A percentile compares a stretch with the other conserved stretches of the same genome.
Conservation (phyloP, 1,140 invertebrate species). For the Drosophila lacertosa region DNA sequence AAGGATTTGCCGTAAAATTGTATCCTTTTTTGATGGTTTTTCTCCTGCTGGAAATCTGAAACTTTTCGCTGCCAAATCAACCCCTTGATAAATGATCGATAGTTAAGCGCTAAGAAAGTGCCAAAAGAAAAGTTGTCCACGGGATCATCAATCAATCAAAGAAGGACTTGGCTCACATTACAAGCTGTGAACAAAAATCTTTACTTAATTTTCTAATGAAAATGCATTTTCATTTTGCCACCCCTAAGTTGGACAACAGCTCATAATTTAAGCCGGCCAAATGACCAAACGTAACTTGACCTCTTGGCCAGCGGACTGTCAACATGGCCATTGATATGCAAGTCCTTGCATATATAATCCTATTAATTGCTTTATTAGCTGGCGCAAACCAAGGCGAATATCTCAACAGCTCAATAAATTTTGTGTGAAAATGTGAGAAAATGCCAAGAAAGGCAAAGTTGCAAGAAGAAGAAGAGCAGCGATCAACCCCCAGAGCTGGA, state of each 20-base stretch:
- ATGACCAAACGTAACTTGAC: slow-evolving; percentile 72
- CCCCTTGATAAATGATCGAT: slow-evolving; percentile 55
- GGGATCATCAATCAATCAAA: slow-evolving; percentile 39
- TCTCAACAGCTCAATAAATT: slow-evolving; percentile 66
- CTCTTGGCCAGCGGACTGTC: slow-evolving; percentile 60
- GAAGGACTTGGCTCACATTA: slow-evolving; percentile 28
- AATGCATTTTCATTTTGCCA: background rate
- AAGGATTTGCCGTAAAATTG: slow-evolving; percentile 60
- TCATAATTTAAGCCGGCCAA: slow-evolving; percentile 25
- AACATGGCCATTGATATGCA: slow-evolving; percentile 39
- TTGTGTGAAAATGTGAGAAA: slow-evolving; percentile 60
- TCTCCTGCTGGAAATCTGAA: slow-evolving; percentile 53
- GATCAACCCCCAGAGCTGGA: slow-evolving; percentile 44
- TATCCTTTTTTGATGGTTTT: slow-evolving; percentile 48
- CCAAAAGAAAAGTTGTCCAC: slow-evolving; percentile 22
- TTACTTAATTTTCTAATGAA: background rate
- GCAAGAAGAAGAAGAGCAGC: too few species aligned
- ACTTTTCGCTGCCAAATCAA: slow-evolving; percentile 49
- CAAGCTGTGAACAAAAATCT: slow-evolving; percentile 21
- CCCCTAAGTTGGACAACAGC: slow-evolving; percentile 9
- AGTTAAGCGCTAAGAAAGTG: slow-evolving; percentile 29
- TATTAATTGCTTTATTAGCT: slow-evolving; percentile 76
- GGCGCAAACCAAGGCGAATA: slow-evolving; percentile 40
- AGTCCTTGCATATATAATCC: slow-evolving; percentile 71
- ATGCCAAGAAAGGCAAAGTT: slow-evolving; percentile 44